phyloP scores from a whole-genome alignment of 2,113 vertebrate species.

The Carettochelys insculpta region DNA sequence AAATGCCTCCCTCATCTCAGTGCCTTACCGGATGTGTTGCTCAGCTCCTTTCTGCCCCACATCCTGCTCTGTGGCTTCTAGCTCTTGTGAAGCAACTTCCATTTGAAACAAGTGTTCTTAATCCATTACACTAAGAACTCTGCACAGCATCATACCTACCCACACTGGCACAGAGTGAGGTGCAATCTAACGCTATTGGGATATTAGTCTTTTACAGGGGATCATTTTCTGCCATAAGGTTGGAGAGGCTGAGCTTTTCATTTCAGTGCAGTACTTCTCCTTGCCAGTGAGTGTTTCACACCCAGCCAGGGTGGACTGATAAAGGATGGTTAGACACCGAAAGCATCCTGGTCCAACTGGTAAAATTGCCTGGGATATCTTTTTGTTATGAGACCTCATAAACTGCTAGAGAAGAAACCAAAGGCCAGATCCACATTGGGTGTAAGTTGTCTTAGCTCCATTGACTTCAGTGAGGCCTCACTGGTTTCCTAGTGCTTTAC shows the following conservation, averaged over 20 bases:
- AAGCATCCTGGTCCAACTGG: background rate
- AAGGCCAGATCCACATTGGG: background rate
- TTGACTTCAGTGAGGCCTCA: background rate
- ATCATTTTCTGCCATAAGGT: conserved; percentile 68
- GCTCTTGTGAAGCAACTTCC: conserved; percentile 28
- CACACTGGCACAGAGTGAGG: too few relatives aligned
- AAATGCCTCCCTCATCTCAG: background rate
- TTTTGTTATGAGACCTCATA: background rate
- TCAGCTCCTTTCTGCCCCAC: background rate
- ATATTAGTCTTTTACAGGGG: conserved; percentile 58
- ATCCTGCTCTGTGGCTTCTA: conserved; percentile 65
- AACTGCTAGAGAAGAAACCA: conserved; percentile 9
- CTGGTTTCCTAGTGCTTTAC: background rate
- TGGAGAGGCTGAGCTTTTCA: conserved; percentile 37
- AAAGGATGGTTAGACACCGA: background rate
- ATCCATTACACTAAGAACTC: conserved; percentile 33
- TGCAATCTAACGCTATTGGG: conserved; percentile 23
- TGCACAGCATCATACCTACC: background rate
- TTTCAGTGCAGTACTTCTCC: background rate
- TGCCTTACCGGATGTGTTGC: background rate
- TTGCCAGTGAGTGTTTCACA: conserved; percentile 11
- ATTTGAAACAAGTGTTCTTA: background rate
- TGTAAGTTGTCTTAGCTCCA: background rate
- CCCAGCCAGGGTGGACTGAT: background rate
- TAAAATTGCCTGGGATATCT: conserved; percentile 4